phyloP scores from a whole-genome alignment of 2,113 vertebrate species.

The Cricetomys ansorgei region DNA sequence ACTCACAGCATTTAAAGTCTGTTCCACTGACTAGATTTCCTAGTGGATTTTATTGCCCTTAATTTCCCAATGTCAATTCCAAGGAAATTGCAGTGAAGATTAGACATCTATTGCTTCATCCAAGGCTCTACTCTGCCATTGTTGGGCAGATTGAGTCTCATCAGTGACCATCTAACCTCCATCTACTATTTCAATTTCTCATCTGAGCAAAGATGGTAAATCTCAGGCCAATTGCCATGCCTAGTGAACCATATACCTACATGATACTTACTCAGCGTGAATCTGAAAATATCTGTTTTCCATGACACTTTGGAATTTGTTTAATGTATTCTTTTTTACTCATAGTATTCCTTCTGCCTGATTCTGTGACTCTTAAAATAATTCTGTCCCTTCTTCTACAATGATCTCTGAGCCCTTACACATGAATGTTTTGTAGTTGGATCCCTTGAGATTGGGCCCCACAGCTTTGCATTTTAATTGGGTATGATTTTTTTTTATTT shows the following conservation, averaged over 20 bases:
- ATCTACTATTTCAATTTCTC: not conserved
- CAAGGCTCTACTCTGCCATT: not conserved
- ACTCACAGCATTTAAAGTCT: not conserved
- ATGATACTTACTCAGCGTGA: too few species aligned
- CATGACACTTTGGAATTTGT: too few species aligned
- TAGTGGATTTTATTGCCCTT: not conserved
- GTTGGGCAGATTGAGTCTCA: not conserved
- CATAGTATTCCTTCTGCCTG: too few species aligned
- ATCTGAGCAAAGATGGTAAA: not conserved
- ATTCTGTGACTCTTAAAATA: too few species aligned
- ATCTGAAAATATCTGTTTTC: too few species aligned
- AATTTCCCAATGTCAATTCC: not conserved
- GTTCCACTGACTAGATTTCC: not conserved
- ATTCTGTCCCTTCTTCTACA: too few species aligned
- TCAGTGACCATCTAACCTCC: not conserved
- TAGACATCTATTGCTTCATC: not conserved
- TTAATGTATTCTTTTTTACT: too few species aligned
- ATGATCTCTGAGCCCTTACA: too few species aligned
- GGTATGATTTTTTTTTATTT: too few species aligned
- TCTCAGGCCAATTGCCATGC: not conserved
- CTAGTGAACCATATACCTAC: not conserved
- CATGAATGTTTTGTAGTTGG: too few species aligned
- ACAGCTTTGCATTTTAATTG: too few species aligned
- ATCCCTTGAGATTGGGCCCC: too few species aligned
- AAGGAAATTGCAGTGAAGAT: not conserved